phyloP scores from a whole-genome alignment of 2,797 vertebrate species.

The Thamnophis elegans region DNA sequence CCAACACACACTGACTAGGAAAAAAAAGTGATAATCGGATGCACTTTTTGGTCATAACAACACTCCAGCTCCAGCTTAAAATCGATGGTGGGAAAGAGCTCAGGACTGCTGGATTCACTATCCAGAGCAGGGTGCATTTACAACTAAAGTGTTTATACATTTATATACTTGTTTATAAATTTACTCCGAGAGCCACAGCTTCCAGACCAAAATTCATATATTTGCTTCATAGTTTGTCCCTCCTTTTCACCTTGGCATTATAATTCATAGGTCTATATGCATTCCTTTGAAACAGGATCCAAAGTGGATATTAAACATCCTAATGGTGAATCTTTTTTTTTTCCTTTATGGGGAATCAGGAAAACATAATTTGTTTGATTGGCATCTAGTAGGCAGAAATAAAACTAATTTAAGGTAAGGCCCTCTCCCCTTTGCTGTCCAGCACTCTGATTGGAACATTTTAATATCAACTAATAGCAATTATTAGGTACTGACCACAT shows the following conservation, averaged over 20 bases:
- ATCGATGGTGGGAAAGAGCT: not conserved
- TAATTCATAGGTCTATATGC: not conserved
- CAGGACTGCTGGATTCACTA: not conserved
- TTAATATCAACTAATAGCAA: not conserved
- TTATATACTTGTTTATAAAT: not conserved
- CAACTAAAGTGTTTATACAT: not conserved
- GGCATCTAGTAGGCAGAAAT: not conserved
- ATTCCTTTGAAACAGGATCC: not conserved
- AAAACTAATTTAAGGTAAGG: not conserved
- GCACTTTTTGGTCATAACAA: not conserved
- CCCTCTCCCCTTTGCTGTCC: not conserved
- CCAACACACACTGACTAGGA: not conserved
- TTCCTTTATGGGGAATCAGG: not conserved
- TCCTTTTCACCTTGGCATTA: not conserved
- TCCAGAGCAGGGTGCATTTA: not conserved
- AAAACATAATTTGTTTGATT: not conserved
- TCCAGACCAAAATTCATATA: not conserved
- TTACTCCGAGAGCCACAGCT: not conserved
- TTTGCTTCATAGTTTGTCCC: not conserved
- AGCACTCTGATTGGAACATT: not conserved
- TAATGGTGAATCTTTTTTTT: not conserved
- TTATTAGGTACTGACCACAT: no score
- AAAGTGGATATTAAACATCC: not conserved
- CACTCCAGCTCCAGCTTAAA: not conserved
- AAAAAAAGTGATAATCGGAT: not conserved